A percentile compares a stretch with the other conserved stretches of the same genome.
Evolutionary conservation across 2,113 vertebrate species (phyloP).

Genomic region (Platysternon megacephalum): DNA sequence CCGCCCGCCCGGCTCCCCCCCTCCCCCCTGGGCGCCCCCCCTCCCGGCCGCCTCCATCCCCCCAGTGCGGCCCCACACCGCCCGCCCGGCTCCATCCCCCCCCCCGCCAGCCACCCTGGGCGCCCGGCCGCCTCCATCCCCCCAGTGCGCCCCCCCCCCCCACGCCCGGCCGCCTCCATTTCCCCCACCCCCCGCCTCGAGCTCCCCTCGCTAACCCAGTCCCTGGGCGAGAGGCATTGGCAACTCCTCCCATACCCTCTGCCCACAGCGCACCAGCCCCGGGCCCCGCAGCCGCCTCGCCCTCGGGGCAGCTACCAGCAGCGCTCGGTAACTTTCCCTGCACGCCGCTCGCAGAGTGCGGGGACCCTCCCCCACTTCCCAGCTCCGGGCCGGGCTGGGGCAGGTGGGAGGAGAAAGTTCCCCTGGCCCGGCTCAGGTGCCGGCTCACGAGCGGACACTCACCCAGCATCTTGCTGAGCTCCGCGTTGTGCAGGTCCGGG

Average conservation of each 20-base stretch:
- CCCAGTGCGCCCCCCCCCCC: background rate
- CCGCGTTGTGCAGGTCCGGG: slow-evolving; percentile 97
- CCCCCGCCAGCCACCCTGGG: slow-evolving; percentile 71
- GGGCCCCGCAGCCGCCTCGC: too few species aligned
- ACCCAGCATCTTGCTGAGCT: slow-evolving; percentile 99
- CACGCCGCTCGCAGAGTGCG: too few species aligned
- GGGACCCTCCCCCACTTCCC: too few species aligned
- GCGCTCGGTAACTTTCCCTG: too few species aligned
- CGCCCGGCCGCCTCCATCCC: background rate
- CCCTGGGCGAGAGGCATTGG: background rate
- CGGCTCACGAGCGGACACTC: slow-evolving; percentile 25
- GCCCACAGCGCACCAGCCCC: too few species aligned
- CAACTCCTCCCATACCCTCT: background rate
- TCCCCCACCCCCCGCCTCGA: accelerated
- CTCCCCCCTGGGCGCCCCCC: slow-evolving; percentile 73
- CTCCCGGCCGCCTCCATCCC: slow-evolving; percentile 60
- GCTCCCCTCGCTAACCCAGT: background rate
- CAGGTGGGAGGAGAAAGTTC: too few species aligned
- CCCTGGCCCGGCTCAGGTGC: slow-evolving; percentile 75
- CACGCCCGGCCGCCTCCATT: background rate
- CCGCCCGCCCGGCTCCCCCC: slow-evolving; percentile 24
- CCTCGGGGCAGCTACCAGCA: too few species aligned
- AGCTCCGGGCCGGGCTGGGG: too few species aligned
- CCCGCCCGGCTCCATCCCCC: background rate
- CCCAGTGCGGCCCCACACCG: slow-evolving; percentile 71